phyloP scores from a whole-genome alignment of 2,113 vertebrate genomes.

The Myrmophylax atrothorax region DNA sequence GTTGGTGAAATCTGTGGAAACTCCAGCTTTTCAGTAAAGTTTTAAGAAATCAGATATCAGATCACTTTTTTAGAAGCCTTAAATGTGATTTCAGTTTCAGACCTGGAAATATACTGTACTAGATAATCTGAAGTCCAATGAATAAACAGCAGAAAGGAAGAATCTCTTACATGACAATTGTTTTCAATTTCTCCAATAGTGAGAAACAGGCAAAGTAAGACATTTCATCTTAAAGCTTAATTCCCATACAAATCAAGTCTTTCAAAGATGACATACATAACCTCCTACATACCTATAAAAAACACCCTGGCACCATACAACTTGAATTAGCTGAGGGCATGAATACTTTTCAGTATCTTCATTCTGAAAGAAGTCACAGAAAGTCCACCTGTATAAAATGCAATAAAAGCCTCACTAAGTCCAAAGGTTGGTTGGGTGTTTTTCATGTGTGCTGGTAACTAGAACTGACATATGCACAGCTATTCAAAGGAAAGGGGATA shows the following conservation, averaged over 20 bases:
- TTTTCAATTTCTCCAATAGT: not conserved
- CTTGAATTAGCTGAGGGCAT: constrained; percentile 78
- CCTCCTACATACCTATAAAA: constrained; percentile 80
- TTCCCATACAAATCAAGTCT: not conserved
- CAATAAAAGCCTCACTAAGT: not conserved
- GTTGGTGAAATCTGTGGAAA: not conserved
- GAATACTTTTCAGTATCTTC: constrained; percentile 49
- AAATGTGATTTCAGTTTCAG: not conserved
- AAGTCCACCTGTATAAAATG: constrained; percentile 80
- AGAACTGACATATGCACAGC: not conserved
- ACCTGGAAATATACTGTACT: not conserved
- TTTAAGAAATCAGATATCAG: not conserved
- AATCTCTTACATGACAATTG: not conserved
- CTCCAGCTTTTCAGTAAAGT: not conserved
- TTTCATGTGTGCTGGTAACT: not conserved
- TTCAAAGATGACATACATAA: not conserved
- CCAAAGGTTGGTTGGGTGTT: not conserved
- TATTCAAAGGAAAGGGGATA: not conserved
- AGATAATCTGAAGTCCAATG: not conserved
- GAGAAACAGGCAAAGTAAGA: not conserved
- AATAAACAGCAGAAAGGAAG: not conserved
- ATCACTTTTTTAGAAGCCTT: not conserved
- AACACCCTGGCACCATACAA: constrained; percentile 83
- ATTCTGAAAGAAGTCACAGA: constrained; percentile 65
- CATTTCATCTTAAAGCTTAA: not conserved